Evolutionary conservation across 2,113 vertebrate species (phyloP), one percentile per base, ranked within the genome.

Genomic region (Poicephalus gulielmi): DNA sequence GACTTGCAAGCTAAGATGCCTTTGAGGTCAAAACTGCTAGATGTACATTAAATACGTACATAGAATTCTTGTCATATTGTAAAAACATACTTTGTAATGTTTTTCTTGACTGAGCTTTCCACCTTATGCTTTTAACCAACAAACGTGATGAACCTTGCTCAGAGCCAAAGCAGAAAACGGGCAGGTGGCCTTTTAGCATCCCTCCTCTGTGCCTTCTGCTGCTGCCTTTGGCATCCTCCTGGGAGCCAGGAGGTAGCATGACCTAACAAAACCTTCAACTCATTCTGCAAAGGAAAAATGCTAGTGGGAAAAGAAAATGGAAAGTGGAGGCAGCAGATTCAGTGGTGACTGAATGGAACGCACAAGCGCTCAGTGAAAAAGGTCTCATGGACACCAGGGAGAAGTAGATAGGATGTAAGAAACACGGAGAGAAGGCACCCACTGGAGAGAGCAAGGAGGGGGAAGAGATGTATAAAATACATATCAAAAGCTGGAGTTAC

Each of bases 101-200:
- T 90, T 92, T 83, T 67, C 49, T 67, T 19, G 19, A 27, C 47
- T 84, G 30, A 86, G 60, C 35, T 94, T 84, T 89, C 60, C 19
- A 55, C 2, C 0, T 88, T 70, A 35, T 13, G 35, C 33, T 71
- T 94, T 78, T 64, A 44, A 84, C 78, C 23, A 68, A 67, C 53
- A 91, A 88, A 63, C 0, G 0, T 71, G 73, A 81, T 35, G 63
- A 75, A 81, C 35, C 28, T 78, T 81, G 77, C 60, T 88, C 8
- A 7, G 64, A 89, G 77, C 62, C 9, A 44, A 81, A 63, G 43
- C 60, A 78, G 60, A 70, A 92, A 90, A 69, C 5, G 17, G 53
- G 76, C 95, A 95, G 91, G 64, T 94, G 92, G 92, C 80, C 35
- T 83, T 86, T 84, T 60, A 88, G 52, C 35, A 70, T 78, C 86